phyloP scores from a whole-genome alignment of 2,888 invertebrate species.

The Philaethria dido region DNA sequence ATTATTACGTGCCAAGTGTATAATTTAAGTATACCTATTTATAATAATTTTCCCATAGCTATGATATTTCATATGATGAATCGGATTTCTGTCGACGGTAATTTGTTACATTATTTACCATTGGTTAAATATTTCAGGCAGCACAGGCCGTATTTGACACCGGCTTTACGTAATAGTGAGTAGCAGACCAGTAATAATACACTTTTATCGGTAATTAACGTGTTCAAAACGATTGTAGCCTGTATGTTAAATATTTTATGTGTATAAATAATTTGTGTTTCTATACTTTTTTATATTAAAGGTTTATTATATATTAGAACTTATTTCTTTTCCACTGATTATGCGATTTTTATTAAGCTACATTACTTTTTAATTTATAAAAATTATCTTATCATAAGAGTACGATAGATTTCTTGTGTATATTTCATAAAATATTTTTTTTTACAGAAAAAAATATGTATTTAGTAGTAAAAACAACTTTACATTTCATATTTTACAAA shows the following conservation, averaged over 20 bases:
- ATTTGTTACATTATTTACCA: conserved; percentile 28
- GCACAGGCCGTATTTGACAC: conserved; percentile 36
- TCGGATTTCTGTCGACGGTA: conserved; percentile 25
- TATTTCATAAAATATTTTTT: too few species aligned
- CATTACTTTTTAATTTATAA: too few species aligned
- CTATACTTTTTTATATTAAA: not conserved
- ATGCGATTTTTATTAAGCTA: too few species aligned
- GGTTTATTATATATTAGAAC: not conserved
- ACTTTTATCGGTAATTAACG: conserved; percentile 21
- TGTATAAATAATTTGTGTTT: not conserved
- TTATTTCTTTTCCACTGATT: too few species aligned
- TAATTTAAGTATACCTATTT: not conserved
- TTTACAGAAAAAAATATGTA: too few species aligned
- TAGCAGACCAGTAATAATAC: conserved; percentile 23
- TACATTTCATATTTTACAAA: too few species aligned
- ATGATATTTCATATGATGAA: conserved; percentile 24
- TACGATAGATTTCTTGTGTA: too few species aligned
- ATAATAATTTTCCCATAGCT: conserved; percentile 2
- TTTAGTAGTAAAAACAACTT: too few species aligned
- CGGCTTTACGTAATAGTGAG: conserved; percentile 34
- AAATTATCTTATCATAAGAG: too few species aligned
- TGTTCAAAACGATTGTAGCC: conserved; percentile 12
- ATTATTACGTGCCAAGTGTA: not conserved
- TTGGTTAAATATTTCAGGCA: conserved; percentile 34
- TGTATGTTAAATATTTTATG: conserved; percentile 2